These are phyloP conservation scores for Esperia sulphurella DNA, from an alignment of 2,888 invertebrate genomes.

Conservation along the genomic window DNA sequence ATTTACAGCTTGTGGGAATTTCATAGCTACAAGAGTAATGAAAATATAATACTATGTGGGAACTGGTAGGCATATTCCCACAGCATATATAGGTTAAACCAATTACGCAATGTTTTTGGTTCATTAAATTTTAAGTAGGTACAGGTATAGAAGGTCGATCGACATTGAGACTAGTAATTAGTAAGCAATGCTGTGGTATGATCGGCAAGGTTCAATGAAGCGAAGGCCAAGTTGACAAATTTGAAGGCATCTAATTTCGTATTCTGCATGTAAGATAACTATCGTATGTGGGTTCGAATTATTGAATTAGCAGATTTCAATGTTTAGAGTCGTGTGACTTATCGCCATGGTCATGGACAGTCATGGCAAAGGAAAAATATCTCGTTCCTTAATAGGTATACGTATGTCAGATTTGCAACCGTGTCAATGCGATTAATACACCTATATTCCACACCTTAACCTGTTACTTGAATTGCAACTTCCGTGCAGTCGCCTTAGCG, in stretches of 20 bases:
- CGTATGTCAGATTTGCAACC: constrained; percentile 12
- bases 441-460: not conserved
- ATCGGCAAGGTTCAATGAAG: constrained; percentile 35
- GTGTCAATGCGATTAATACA: constrained; percentile 1
- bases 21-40: no score
- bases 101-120: constrained; percentile 12
- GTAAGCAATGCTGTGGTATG: constrained; percentile 29
- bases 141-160: constrained; percentile 15
- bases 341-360: constrained; percentile 21
- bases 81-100: not conserved
- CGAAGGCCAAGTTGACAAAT: constrained; percentile 39
- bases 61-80: no score
- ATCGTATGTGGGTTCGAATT: constrained; percentile 13
- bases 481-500: not conserved
- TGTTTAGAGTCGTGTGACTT: constrained; percentile 15
- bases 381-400: constrained; percentile 13
- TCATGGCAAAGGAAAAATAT: constrained; percentile 20
- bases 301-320: constrained; percentile 3
- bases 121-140: constrained; percentile 9
- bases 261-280: constrained; percentile 33
- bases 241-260: constrained; percentile 38
- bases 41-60: no score
- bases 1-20: no score
- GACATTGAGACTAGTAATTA: constrained; percentile 33
- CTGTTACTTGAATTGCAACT: not conserved